These are phyloP conservation scores for Calliscelio sp. DNA, from an alignment of 2,888 invertebrate genomes.

Conservation along the genomic window DNA sequence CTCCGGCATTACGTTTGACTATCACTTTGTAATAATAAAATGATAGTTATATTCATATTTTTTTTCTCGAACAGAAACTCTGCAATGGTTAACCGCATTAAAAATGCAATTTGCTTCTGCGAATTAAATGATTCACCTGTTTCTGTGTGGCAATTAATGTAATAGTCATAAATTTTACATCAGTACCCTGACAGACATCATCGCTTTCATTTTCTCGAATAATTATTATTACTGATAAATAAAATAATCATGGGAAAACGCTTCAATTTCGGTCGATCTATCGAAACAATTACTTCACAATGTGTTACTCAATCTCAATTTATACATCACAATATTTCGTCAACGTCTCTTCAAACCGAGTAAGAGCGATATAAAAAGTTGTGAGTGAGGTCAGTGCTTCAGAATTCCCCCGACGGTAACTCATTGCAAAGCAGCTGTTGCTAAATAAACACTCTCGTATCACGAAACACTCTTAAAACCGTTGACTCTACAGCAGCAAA, in stretches of 20 bases:
- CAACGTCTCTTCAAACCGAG: slow-evolving; percentile 16
- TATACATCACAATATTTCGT: slow-evolving; percentile 30
- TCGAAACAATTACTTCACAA: slow-evolving; percentile 15
- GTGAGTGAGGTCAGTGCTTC: slow-evolving; percentile 15
- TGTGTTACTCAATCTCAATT: slow-evolving; percentile 11
- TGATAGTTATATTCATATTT: not conserved
- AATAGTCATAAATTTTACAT: too few relatives aligned
- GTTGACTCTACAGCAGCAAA: not conserved
- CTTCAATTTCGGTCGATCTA: too few relatives aligned
- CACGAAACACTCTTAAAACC: not conserved
- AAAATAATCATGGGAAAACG: too few relatives aligned
- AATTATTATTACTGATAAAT: too few relatives aligned
- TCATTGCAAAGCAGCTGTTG: not conserved
- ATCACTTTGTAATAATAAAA: not conserved
- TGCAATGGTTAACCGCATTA: too few relatives aligned
- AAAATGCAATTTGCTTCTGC: too few relatives aligned
- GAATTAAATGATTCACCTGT: too few relatives aligned
- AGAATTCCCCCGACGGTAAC: not conserved
- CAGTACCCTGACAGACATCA: too few relatives aligned
- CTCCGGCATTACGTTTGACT: not conserved
- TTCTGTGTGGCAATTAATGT: too few relatives aligned
- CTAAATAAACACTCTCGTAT: not conserved
- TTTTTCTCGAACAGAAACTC: too few relatives aligned
- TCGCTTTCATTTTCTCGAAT: too few relatives aligned
- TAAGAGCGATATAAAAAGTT: slow-evolving; percentile 16